Base-by-base conservation (phyloP, 1,140 invertebrate species). In the Brachystomella parvula region DNA sequence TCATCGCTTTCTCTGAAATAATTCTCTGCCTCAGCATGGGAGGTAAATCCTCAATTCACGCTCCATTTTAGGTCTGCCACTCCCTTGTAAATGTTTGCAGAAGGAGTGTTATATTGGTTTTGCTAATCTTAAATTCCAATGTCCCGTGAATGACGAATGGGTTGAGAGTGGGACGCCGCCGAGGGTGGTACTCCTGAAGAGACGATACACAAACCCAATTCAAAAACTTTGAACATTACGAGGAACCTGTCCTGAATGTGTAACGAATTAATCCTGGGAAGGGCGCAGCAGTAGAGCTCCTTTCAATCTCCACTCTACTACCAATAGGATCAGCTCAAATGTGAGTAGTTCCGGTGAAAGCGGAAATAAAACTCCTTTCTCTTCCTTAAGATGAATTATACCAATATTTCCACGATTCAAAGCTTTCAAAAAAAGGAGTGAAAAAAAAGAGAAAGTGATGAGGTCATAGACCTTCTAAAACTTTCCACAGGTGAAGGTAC, bases 301-400 rank as follows among this genome's bases (percentile, higher is more conserved):
- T n/a, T n/a, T n/a, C n/a, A n/a, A n/a, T n/a, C n/a, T n/a, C n/a
- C n/a, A n/a, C n/a, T 19, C 35, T 39, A 19, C 6, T 9, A 39
- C 35, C 6, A 6, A 39, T 6, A 39, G 6, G 35, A 19, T 9
- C 6, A 39, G 35, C 35, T 39, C 6, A 39, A 39, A 39, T 39
- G 35, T 19, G 24, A 15, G 24, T 12, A 53, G 15, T 53, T 53
- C 49, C 49, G 49, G 49, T 53, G 21, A 53, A 53, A 53, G 49
- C 49, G 49, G 49, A 53, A 53, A 26, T 53, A 53, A 53, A 53
- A 26, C 49, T 26, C 35, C 35, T 39, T 39, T 39, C 35, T 39
- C 35, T 39, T 39, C 24, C 49, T 53, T 24, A 53, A 53, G 49
- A 53, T 26, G 49, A 53, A 53, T 53, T 53, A 6, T 3, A 24